Base-by-base conservation (phyloP, 2,113 vertebrate genomes). In the Tenebrosternarchus preto region DNA sequence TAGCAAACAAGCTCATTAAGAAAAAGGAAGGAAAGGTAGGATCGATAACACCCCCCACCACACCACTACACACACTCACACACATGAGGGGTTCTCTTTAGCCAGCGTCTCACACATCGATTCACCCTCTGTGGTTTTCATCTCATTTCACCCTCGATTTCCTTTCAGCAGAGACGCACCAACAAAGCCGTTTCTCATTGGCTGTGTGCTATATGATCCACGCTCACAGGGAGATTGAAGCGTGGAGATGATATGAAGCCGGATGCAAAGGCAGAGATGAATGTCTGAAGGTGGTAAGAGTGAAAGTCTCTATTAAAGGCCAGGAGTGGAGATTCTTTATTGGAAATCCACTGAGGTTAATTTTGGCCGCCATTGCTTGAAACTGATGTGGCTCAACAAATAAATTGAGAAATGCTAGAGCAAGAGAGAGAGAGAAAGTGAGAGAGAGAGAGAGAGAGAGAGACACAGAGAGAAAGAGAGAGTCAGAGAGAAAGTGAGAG, bases 111-210 rank as follows among this genome's bases (percentile, higher is more conserved):
- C 59, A 0, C 56, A 61, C 80, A 85, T 85, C 56, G 76, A 85
- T 85, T 75, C 27, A 11, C 70, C 57, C 80, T 72, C 80, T 73
- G 61, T 36, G 71, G 72, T 61, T 82, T 82, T 82, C 76, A 85
- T 85, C 80, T 36, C 72, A 53, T 85, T 79, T 76, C 80, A 56
- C 80, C 71, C 80, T 81, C 68, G 16, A 39, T 69, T 81, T 84
- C 79, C 70, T 81, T 64, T 53, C 43, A 59, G 55, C 39, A 33
- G 78, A 33, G 78, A 57, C 79, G 33, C 75, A 74, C 74, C 73
- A 53, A 53, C 4, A 77, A 59, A 73, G 27, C 27, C 36, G 64
- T 55, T 31, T 24, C 29, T 66, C 4, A 59, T 60, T 83, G 72
- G 56, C 79, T 68, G 8, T 8, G 29, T 68, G 78, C 33, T 66